Percentiles rank a stretch among this genome's conserved stretches.
Conservation (phyloP, 92 coral and sea anemone species). For the Palythoa grandis region DNA sequence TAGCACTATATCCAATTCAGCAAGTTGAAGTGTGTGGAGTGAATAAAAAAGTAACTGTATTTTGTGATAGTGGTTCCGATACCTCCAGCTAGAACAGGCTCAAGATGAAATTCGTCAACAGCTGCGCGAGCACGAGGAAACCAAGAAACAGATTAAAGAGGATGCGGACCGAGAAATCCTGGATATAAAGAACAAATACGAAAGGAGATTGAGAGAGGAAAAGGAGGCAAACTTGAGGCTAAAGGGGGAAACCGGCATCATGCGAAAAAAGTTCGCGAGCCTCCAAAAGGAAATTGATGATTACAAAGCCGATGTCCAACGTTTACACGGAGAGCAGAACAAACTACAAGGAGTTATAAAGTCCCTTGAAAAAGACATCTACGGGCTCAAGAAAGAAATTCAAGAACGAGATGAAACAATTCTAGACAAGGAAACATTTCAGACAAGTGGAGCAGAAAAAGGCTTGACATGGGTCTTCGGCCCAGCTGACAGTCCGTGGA, state of each 20-base stretch:
- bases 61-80: conserved; percentile 55
- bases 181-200: conserved; percentile 97
- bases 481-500: no score
- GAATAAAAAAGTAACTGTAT: conserved; percentile 31
- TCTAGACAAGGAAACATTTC: conserved; percentile 88
- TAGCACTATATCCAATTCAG: conserved; percentile 54
- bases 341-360: conserved; percentile 98
- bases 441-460: conserved; percentile 50
- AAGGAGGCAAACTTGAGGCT: conserved; percentile 95
- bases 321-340: conserved; percentile 94
- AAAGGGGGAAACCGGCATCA: conserved; percentile 98
- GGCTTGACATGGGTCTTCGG: no score
- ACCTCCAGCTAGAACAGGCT: no score
- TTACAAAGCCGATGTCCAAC: conserved; percentile 94
- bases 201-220: conserved; percentile 93
- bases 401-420: conserved; percentile 99
- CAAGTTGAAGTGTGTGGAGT: conserved; percentile 48
- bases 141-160: conserved; percentile 97
- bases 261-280: conserved; percentile 98
- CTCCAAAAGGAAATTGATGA: conserved; percentile 98
- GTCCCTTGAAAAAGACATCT: conserved; percentile 98
- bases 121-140: conserved; percentile 95
- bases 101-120: conserved; percentile 98
- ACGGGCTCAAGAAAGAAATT: conserved; percentile 97
- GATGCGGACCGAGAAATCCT: conserved; percentile 98